These are phyloP conservation scores for Philotrypesis tridentata DNA, from an alignment of 1,140 invertebrate genomes.

Conservation along the genomic window DNA sequence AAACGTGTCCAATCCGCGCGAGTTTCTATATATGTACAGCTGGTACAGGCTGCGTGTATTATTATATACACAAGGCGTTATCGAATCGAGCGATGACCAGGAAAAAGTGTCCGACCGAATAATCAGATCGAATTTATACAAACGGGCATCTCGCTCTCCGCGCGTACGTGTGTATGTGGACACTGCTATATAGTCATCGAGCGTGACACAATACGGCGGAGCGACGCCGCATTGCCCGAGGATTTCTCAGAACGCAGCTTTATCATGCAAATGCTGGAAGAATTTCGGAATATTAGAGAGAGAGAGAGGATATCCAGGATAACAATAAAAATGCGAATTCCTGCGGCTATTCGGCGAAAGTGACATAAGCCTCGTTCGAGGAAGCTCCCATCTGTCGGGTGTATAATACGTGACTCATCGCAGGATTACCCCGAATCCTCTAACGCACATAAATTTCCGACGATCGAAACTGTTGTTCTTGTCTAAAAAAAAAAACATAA, in stretches of 20 bases:
- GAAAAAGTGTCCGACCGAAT: background rate
- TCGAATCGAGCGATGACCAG: background rate
- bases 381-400: background rate
- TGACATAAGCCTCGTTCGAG: background rate
- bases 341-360: background rate
- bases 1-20: slow-evolving; percentile 6
- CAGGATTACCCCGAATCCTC: background rate
- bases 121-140: background rate
- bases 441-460: background rate
- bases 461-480: background rate
- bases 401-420: too few relatives aligned
- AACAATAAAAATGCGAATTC: background rate
- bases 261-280: background rate
- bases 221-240: background rate
- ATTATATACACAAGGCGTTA: slow-evolving; percentile 9
- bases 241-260: background rate
- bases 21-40: too few relatives aligned
- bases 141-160: background rate
- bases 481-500: background rate
- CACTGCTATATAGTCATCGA: too few relatives aligned
- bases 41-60: too few relatives aligned
- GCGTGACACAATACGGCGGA: background rate
- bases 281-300: background rate
- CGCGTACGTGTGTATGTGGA: background rate
- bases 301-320: background rate